Percentiles rank a stretch among this genome's conserved stretches.
Conservation (phyloP, 1,140 invertebrate genomes). For the Drosophila parabipectinata region DNA sequence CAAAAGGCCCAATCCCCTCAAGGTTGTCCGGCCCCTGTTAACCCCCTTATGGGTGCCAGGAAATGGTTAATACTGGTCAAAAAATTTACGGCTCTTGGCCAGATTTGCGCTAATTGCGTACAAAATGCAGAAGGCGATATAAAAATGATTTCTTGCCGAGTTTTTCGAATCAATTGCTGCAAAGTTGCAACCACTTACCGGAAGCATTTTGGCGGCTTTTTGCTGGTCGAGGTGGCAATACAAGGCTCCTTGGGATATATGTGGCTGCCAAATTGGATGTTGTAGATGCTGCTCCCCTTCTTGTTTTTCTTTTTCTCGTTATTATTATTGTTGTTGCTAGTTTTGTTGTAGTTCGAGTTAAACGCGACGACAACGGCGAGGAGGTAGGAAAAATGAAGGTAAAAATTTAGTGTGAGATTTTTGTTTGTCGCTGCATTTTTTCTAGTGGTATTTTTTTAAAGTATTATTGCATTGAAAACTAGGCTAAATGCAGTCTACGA, state of each 20-base stretch:
- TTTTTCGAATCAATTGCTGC: slow-evolving; percentile 13
- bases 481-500: slow-evolving; percentile 42
- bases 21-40: slow-evolving; percentile 18
- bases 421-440: slow-evolving; percentile 32
- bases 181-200: slow-evolving; percentile 57
- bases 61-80: slow-evolving; percentile 12
- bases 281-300: slow-evolving; percentile 2
- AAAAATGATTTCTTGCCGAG: slow-evolving; percentile 38
- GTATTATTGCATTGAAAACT: slow-evolving; percentile 48
- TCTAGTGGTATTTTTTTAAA: slow-evolving; percentile 13
- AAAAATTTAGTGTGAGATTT: slow-evolving; percentile 48
- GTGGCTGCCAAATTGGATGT: slow-evolving; percentile 14
- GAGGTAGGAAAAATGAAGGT: slow-evolving; percentile 29
- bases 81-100: slow-evolving; percentile 37
- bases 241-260: slow-evolving; percentile 42
- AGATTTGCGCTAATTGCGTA: slow-evolving; percentile 55
- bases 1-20: slow-evolving; percentile 5
- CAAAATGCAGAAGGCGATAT: slow-evolving; percentile 37
- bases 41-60: slow-evolving; percentile 11
- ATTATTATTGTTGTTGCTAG: slow-evolving; percentile 18
- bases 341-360: slow-evolving; percentile 39
- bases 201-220: slow-evolving; percentile 77
- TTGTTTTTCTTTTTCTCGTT: slow-evolving; percentile 7
- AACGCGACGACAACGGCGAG: slow-evolving; percentile 48
- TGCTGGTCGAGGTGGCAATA: slow-evolving; percentile 53